Conservation (phyloP, 35 echinoderm and acorn worm genomes). For the Lytechinus pictus region DNA sequence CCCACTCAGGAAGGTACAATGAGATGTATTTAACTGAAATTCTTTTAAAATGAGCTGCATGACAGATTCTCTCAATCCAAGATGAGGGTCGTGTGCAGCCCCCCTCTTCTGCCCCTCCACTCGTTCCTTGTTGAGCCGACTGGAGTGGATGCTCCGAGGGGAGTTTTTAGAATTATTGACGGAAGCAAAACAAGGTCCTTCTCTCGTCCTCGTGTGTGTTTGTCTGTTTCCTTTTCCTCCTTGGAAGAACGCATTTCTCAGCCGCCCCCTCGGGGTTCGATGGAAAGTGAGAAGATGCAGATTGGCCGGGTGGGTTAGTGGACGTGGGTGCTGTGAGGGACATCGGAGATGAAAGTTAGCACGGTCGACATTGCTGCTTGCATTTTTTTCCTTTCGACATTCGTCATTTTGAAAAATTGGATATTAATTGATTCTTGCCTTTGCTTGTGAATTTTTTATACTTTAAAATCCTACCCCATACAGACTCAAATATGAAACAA, state of each 20-base stretch:
- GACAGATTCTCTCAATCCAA: too few species aligned
- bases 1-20: too few species aligned
- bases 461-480: neutral
- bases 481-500: neutral
- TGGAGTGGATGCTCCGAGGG: neutral
- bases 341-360: neutral
- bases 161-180: neutral
- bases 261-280: neutral
- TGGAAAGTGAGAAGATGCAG: neutral
- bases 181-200: neutral
- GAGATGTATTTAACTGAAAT: too few species aligned
- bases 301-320: neutral
- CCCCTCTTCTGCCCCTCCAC: neutral
- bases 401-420: neutral
- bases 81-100: too few species aligned
- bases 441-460: neutral
- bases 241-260: neutral
- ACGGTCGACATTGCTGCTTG: neutral
- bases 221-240: neutral
- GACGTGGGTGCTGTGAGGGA: neutral
- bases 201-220: neutral
- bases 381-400: neutral
- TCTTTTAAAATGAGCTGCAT: too few species aligned
- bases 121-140: neutral
- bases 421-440: neutral